Evolutionary conservation across 2,888 invertebrate genomes (phyloP), one percentile per base, ranked within the genome.

Genomic region (Euclidia mi): DNA sequence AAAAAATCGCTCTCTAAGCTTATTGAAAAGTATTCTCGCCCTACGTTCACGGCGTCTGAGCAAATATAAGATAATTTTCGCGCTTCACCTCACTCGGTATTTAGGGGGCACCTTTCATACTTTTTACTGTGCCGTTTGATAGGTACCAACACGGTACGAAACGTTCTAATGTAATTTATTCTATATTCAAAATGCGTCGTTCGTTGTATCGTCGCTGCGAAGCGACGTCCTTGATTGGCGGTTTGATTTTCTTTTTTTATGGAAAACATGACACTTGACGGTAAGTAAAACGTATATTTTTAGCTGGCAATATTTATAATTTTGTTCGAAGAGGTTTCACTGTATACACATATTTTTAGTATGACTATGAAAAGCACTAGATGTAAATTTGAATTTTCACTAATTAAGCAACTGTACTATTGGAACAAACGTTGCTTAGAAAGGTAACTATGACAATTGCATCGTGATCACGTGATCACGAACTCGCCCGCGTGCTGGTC

Each of bases 11-110:
- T 89, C 90, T 91, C 89, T 93, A 92, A 94, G 94, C 94, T 94
- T 94, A 94, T 94, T 94, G 94, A 94, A 94, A 93, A 94, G 94
- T 94, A 92, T 92, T 93, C 91, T 87, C 93, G 91, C 92, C 94
- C 94, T 84, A 86, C 89, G 90, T 92, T 94, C 91, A 94, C 94
- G 94, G 91, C 83, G 85, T 92, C 91, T 94, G 94, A 91, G 89
- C 94, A 94, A 94, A 94, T 94, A 94, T 94, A 94, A 94, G 94
- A 94, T 94, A 94, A 94, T 94, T 94, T 92, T 93, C 85, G 82
- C 93, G 92, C 93, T 93, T 89, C 94, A 91, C 89, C 91, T 92
- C 90, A 91, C 93, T 59, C 88, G 92, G 92, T 93, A 93, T 93
- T 94, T 93, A 93, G 93, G 93, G 92, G 93, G 90, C 91, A 94